Evolutionary conservation across 2,797 vertebrate genomes (phyloP).

Genomic region (Danionella dracula): DNA sequence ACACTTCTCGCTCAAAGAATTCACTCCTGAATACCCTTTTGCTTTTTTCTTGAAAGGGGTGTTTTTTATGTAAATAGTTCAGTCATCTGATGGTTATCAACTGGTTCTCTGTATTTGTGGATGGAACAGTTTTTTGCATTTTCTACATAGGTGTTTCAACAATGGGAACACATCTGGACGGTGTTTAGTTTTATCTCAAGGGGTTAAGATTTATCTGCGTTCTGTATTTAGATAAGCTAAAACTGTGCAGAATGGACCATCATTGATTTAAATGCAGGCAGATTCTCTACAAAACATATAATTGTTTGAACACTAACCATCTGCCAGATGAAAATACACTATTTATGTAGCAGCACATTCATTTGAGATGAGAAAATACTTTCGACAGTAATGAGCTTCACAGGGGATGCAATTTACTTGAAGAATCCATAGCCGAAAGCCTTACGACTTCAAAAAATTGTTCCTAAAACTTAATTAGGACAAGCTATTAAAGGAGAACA

Average conservation of each 20-base stretch:
- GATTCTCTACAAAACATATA: slow-evolving; percentile 36
- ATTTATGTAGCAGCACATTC: slow-evolving; percentile 17
- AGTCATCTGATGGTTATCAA: slow-evolving; percentile 17
- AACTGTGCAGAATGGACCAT: slow-evolving; percentile 7
- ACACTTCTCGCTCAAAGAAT: slow-evolving; percentile 64
- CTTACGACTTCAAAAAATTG: neutral
- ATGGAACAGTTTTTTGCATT: slow-evolving; percentile 16
- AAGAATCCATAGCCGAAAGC: slow-evolving; percentile 1
- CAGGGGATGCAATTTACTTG: slow-evolving; percentile 15
- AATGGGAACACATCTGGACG: slow-evolving; percentile 11
- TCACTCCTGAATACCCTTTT: slow-evolving; percentile 54
- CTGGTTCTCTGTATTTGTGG: neutral
- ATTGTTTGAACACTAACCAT: slow-evolving; percentile 32
- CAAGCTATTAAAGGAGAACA: neutral
- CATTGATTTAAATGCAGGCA: slow-evolving; percentile 20
- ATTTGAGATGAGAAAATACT: slow-evolving; percentile 23
- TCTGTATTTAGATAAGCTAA: slow-evolving; percentile 7
- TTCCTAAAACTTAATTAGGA: slow-evolving; percentile 4
- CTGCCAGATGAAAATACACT: slow-evolving; percentile 33
- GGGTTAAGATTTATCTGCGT: slow-evolving; percentile 2
- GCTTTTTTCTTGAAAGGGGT: slow-evolving; percentile 41
- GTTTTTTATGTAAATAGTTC: slow-evolving; percentile 43
- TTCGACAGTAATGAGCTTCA: slow-evolving; percentile 33
- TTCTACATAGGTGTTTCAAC: neutral
- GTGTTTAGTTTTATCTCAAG: slow-evolving; percentile 12